Evolutionary conservation across 2,113 vertebrate species (phyloP).

Genomic region (Ancistrus triradiatus): DNA sequence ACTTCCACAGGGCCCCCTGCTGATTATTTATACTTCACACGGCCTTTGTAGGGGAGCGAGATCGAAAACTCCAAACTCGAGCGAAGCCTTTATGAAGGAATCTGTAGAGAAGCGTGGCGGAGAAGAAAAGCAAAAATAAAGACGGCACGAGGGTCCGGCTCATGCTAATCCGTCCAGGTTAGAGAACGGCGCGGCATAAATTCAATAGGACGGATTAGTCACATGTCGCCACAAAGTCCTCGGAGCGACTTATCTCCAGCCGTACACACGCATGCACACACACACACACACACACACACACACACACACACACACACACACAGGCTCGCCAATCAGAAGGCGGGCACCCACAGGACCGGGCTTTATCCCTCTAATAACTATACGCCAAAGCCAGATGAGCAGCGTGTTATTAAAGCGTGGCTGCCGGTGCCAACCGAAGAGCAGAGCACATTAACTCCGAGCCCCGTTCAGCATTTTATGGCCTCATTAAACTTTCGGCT

Average conservation of each 20-base stretch:
- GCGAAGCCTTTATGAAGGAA: no score
- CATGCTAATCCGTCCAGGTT: background rate
- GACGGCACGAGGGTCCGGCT: background rate
- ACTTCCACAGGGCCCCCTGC: no score
- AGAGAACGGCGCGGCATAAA: conserved; percentile 19
- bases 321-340: conserved; percentile 13
- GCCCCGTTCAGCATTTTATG: conserved; percentile 29
- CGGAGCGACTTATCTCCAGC: conserved; percentile 19
- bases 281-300: no score
- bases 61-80: background rate
- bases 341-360: conserved; percentile 8
- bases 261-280: no score
- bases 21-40: no score
- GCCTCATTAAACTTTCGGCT: conserved; percentile 46
- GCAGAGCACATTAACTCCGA: conserved; percentile 34
- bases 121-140: background rate
- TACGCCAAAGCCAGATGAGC: conserved; percentile 7
- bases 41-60: background rate
- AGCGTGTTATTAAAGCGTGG: background rate
- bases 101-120: no score
- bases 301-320: no score
- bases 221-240: conserved; percentile 22
- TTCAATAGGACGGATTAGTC: conserved; percentile 40
- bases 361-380: conserved; percentile 39
- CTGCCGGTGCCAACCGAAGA: conserved; percentile 21